phyloP scores from a whole-genome alignment of 2,113 vertebrate species.

The Phrynosoma platyrhinos region DNA sequence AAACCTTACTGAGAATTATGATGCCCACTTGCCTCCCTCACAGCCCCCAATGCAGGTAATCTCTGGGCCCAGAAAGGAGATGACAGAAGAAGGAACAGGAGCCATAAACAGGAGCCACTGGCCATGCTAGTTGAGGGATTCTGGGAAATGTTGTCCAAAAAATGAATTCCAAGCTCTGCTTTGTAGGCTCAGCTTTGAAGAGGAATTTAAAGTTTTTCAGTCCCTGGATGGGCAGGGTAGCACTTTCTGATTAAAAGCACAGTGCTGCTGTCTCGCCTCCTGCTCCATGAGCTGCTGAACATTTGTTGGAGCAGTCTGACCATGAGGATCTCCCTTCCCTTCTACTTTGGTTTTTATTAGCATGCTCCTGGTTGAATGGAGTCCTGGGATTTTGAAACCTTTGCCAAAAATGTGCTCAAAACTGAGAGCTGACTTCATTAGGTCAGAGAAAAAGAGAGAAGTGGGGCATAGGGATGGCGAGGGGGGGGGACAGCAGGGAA shows the following conservation, averaged over 20 bases:
- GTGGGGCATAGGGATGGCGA: too few species aligned
- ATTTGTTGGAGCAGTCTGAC: background rate
- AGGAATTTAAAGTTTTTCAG: too few species aligned
- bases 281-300: background rate
- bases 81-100: too few species aligned
- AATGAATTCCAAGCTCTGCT: background rate
- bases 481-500: too few species aligned
- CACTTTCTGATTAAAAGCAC: background rate
- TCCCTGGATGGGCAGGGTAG: background rate
- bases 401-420: background rate
- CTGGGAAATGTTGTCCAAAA: too few species aligned
- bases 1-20: too few species aligned
- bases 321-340: fast-evolving
- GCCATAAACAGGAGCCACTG: too few species aligned
- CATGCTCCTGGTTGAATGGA: conserved; percentile 4
- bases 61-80: too few species aligned
- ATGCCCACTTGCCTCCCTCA: too few species aligned
- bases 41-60: too few species aligned
- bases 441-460: background rate
- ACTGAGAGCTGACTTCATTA: background rate
- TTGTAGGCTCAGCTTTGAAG: background rate
- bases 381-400: background rate
- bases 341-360: background rate
- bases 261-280: background rate
- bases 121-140: too few species aligned